A percentile compares a stretch with the other conserved stretches of the same genome.
Evolutionary conservation across 2,113 vertebrate genomes (phyloP).

Genomic region (Isichthys henryi): DNA sequence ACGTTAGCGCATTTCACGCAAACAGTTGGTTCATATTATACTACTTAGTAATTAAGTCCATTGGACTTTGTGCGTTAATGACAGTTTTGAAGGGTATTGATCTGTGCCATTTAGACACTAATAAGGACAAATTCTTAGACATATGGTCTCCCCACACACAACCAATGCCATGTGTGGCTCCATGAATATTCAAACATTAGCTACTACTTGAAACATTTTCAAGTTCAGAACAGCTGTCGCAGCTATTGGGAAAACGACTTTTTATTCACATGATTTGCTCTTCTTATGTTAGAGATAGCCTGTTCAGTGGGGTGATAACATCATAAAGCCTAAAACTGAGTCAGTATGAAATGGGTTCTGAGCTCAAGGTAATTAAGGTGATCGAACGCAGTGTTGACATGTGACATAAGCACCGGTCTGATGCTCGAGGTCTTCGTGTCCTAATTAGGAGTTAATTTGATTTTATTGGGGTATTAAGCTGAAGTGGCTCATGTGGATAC

Average conservation of each 20-base stretch:
- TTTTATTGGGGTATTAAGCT: constrained; percentile 4
- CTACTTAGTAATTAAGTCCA: constrained; percentile 4
- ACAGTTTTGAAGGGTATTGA: constrained; percentile 7
- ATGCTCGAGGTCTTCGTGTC: constrained; percentile 57
- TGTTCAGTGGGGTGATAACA: constrained; percentile 32
- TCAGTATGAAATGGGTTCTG: constrained; percentile 48
- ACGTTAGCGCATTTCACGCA: not conserved
- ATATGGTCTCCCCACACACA: constrained; percentile 2
- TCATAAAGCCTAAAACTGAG: constrained; percentile 3
- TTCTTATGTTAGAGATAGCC: constrained; percentile 25
- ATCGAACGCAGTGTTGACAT: constrained; percentile 55
- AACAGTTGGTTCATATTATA: constrained; percentile 2
- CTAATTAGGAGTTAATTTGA: constrained; percentile 42
- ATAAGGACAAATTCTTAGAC: constrained; percentile 3
- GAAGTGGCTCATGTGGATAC: constrained; percentile 1
- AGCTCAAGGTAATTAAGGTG: constrained; percentile 41
- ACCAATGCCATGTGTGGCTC: not conserved
- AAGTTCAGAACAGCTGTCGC: not conserved
- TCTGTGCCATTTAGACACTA: not conserved
- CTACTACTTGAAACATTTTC: constrained; percentile 6
- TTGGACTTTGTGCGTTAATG: not conserved
- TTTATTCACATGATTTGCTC: not conserved
- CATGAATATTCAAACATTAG: not conserved
- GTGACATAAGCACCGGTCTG: constrained; percentile 46
- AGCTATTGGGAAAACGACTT: not conserved